Evolutionary conservation across 2,797 vertebrate genomes (phyloP).

Genomic region (Malurus splendens): DNA sequence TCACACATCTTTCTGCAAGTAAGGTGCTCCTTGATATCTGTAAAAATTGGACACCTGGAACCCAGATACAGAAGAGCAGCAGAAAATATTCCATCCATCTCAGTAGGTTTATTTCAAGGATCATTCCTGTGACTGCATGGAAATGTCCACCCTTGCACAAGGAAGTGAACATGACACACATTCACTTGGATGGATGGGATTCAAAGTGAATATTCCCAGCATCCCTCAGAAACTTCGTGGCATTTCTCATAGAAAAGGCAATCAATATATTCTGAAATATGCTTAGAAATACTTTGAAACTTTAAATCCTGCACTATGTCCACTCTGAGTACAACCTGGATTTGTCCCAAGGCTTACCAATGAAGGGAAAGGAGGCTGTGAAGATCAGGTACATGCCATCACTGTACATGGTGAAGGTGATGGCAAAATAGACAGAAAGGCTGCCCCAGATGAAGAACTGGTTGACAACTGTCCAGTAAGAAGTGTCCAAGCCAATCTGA

Average conservation of each 20-base stretch:
- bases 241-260: background rate
- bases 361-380: conserved; percentile 83
- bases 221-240: background rate
- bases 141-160: background rate
- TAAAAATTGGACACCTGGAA: background rate
- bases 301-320: background rate
- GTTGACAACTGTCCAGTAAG: conserved; percentile 90
- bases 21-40: background rate
- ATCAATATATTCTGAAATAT: background rate
- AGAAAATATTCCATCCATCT: background rate
- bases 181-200: background rate
- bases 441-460: conserved; percentile 94
- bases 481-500: conserved; percentile 86
- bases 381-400: conserved; percentile 88
- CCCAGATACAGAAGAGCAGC: background rate
- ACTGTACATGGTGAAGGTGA: conserved; percentile 90
- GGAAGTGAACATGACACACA: accelerated
- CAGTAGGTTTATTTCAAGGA: background rate
- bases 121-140: background rate
- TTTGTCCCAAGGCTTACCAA: conserved; percentile 77
- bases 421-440: conserved; percentile 86
- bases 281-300: background rate
- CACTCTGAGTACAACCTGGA: background rate
- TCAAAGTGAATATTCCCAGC: background rate
- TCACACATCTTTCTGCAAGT: background rate